A percentile compares a stretch with the other conserved stretches of the same genome.
These are phyloP conservation scores for Acrocera orbiculus DNA, from an alignment of 2,888 invertebrate species.

Conservation along the genomic window DNA sequence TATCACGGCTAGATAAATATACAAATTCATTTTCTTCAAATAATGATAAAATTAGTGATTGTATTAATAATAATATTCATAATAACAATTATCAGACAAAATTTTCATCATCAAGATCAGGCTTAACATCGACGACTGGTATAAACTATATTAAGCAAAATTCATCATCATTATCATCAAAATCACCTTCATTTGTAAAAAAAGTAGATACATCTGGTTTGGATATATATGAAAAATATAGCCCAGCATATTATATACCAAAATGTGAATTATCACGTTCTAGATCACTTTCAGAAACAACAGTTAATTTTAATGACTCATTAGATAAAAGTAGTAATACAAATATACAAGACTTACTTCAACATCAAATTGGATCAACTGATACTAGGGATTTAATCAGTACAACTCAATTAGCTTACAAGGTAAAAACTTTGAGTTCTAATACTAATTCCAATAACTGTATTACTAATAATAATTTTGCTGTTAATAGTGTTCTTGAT, in stretches of 20 bases:
- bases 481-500: too few relatives aligned
- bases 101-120: conserved; percentile 9
- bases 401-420: conserved; percentile 10
- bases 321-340: conserved; percentile 1
- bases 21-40: conserved; percentile 18
- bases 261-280: conserved; percentile 33
- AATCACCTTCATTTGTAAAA: conserved; percentile 34
- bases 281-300: conserved; percentile 28
- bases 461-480: too few relatives aligned
- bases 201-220: conserved; percentile 42
- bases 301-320: conserved; percentile 3
- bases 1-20: too few relatives aligned
- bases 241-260: conserved; percentile 56
- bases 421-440: too few relatives aligned
- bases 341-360: background rate
- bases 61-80: conserved; percentile 18
- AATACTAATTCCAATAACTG: too few relatives aligned
- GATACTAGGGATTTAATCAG: too few relatives aligned
- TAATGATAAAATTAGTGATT: conserved; percentile 29
- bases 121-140: conserved; percentile 10
- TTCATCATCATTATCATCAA: conserved; percentile 25
- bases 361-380: conserved; percentile 1
- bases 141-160: too few relatives aligned
- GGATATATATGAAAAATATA: conserved; percentile 57
- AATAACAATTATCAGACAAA: conserved; percentile 1